Evolutionary conservation across 2,888 invertebrate genomes (phyloP), one percentile per base, ranked within the genome.

Genomic region (Eueremaeus valkanovi): DNA sequence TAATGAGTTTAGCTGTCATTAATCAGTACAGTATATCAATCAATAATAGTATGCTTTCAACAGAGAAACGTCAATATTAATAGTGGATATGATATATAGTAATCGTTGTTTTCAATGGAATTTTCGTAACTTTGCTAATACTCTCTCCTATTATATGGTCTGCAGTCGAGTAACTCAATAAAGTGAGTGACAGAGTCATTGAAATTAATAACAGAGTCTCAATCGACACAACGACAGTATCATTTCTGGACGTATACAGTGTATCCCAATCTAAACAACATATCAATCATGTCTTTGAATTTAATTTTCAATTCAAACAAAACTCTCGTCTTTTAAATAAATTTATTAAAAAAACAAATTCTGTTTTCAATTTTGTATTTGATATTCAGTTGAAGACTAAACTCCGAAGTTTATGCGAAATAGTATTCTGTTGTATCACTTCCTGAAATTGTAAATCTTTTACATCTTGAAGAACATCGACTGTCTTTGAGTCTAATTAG

Each of bases 241-340:
- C 45, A 3, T 6, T 16, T 3, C 3, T n/a, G n/a, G n/a, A n/a
- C n/a, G n/a, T n/a, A n/a, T n/a, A n/a, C n/a, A n/a, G n/a, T n/a
- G n/a, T n/a, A n/a, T n/a, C n/a, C n/a, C n/a, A n/a, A n/a, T 55
- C 24, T 55, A 58, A 63, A 63, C 61, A 55, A 63, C 31, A n/a
- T 63, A 63, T 63, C 61, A 63, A 63, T 63, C 61, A 63, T 33
- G 18, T 27, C 11, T 63, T 33, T 27, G n/a, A 63, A n/a, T n/a
- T n/a, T n/a, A n/a, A n/a, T n/a, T n/a, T n/a, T n/a, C n/a, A n/a
- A n/a, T n/a, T n/a, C n/a, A n/a, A n/a, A n/a, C n/a, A n/a, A n/a
- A n/a, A n/a, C n/a, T n/a, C n/a, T n/a, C n/a, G n/a, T n/a, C n/a
- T n/a, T n/a, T n/a, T n/a, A n/a, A n/a, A n/a, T n/a, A n/a, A n/a